phyloP scores from a whole-genome alignment of 2,888 invertebrate species.

The Helleia helle region DNA sequence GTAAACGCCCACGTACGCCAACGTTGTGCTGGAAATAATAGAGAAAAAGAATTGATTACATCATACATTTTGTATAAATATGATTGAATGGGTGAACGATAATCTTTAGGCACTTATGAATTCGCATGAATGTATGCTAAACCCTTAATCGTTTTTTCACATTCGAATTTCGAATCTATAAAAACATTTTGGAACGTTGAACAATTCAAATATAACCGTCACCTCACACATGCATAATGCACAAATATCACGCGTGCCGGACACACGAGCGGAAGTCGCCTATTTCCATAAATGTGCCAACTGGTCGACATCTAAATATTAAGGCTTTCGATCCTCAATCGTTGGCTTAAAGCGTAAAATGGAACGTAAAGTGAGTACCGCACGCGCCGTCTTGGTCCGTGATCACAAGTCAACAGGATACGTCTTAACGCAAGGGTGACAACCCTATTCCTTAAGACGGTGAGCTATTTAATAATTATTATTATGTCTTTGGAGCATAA shows the following conservation, averaged over 20 bases:
- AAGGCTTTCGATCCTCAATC: constrained; percentile 21
- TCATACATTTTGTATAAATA: background rate
- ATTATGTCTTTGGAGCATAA: too few relatives aligned
- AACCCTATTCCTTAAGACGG: constrained; percentile 35
- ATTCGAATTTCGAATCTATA: too few relatives aligned
- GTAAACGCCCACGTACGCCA: too few relatives aligned
- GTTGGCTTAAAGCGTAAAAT: constrained; percentile 14
- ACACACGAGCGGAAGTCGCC: constrained; percentile 62
- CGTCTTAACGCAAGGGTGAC: constrained; percentile 48
- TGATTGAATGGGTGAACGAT: background rate
- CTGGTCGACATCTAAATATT: constrained; percentile 8
- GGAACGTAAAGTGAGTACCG: constrained; percentile 15
- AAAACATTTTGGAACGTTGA: background rate
- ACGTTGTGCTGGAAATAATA: too few relatives aligned
- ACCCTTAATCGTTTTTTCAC: background rate
- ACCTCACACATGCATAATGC: constrained; percentile 38
- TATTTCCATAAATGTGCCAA: constrained; percentile 42
- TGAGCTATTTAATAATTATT: constrained; percentile 18
- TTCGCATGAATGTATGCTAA: background rate
- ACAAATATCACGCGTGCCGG: constrained; percentile 45
- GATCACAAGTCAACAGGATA: constrained; percentile 49
- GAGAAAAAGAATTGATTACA: background rate
- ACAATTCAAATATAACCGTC: constrained; percentile 29
- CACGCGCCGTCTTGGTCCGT: constrained; percentile 47
- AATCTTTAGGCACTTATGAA: background rate